Conservation (phyloP, 2,797 vertebrate genomes). For the Pteropus rufus region DNA sequence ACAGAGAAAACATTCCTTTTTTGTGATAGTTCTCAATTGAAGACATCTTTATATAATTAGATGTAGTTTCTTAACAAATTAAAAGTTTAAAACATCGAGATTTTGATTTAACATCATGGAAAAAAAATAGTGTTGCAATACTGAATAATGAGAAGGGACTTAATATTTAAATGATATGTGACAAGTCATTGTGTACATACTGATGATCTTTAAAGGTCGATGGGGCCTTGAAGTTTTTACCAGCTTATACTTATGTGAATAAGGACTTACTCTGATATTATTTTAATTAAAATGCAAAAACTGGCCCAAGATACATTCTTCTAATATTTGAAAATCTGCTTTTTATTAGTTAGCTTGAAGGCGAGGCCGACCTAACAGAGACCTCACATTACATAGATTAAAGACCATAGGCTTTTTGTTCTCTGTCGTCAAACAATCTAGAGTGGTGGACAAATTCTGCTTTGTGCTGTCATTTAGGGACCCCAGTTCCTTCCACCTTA, state of each 20-base stretch:
- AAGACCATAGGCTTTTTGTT: neutral
- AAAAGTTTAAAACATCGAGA: neutral
- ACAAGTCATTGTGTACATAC: neutral
- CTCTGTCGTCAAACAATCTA: neutral
- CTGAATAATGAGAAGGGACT: neutral
- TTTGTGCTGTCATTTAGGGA: constrained; percentile 6
- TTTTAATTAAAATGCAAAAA: constrained; percentile 7
- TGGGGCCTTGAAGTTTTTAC: neutral
- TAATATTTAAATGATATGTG: neutral
- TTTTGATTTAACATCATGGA: neutral
- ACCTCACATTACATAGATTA: neutral
- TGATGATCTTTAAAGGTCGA: neutral
- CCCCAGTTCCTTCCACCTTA: neutral
- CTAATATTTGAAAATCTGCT: neutral
- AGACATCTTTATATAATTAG: neutral
- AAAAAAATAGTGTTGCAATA: neutral
- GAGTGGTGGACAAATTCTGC: neutral
- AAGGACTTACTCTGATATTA: neutral
- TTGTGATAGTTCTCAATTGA: neutral
- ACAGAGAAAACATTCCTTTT: neutral
- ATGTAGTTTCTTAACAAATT: neutral
- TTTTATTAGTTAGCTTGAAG: neutral
- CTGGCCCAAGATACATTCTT: neutral
- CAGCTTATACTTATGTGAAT: neutral
- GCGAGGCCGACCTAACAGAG: neutral